phyloP scores from a whole-genome alignment of 2,888 invertebrate species.

The Agrenia bidenticulata region DNA sequence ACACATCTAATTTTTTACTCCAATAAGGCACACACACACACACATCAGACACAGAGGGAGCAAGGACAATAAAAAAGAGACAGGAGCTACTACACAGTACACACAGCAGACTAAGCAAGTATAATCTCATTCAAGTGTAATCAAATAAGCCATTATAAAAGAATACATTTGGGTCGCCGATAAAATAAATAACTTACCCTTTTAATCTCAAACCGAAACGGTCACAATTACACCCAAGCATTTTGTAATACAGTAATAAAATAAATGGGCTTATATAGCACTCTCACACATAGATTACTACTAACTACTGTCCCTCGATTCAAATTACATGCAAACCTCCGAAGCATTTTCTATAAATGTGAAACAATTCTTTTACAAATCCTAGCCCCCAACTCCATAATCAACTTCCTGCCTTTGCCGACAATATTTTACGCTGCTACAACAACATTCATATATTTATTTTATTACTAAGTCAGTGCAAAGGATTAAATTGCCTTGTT shows the following conservation, averaged over 20 bases:
- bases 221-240: slow-evolving; percentile 16
- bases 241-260: slow-evolving; percentile 10
- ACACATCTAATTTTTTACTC: slow-evolving; percentile 28
- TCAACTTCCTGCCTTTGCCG: too few relatives aligned
- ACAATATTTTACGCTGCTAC: too few relatives aligned
- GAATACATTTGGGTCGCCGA: slow-evolving; percentile 5
- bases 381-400: too few relatives aligned
- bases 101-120: too few relatives aligned
- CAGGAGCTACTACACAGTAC: not conserved
- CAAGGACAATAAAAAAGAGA: slow-evolving; percentile 1
- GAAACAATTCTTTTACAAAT: too few relatives aligned
- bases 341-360: too few relatives aligned
- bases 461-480: too few relatives aligned
- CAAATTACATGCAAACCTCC: too few relatives aligned
- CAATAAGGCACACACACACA: not conserved
- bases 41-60: not conserved
- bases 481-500: slow-evolving; percentile 7
- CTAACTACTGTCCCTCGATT: too few relatives aligned
- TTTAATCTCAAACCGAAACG: slow-evolving; percentile 24
- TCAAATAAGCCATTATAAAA: slow-evolving; percentile 8
- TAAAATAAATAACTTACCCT: slow-evolving; percentile 14
- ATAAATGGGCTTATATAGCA: not conserved
- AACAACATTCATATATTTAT: too few relatives aligned
- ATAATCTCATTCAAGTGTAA: not conserved
- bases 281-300: too few relatives aligned